phyloP scores from a whole-genome alignment of 2,113 vertebrate genomes.

The Dromiciops gliroides region DNA sequence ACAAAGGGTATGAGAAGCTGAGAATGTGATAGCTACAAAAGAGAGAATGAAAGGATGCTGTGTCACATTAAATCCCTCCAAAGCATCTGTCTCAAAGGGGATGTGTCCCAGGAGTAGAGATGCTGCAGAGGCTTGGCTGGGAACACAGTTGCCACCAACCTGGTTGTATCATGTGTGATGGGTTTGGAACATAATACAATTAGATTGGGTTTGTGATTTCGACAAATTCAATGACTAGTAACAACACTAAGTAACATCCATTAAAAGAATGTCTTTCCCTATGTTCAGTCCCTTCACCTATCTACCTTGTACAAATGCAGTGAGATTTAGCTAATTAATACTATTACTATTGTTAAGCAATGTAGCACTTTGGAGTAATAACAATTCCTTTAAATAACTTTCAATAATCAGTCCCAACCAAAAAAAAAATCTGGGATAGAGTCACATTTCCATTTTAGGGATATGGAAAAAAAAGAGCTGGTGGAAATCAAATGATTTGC shows the following conservation, averaged over 20 bases:
- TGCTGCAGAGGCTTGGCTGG: not conserved
- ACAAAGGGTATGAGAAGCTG: not conserved
- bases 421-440: conserved; percentile 41
- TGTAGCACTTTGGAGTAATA: not conserved
- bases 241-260: conserved; percentile 16
- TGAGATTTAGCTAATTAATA: conserved; percentile 3
- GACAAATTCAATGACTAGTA: conserved; percentile 26
- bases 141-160: not conserved
- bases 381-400: conserved; percentile 16
- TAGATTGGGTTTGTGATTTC: conserved; percentile 1
- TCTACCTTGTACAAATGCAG: not conserved
- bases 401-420: conserved; percentile 29
- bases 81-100: not conserved
- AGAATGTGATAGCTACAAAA: not conserved
- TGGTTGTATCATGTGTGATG: conserved; percentile 6
- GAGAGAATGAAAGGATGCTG: not conserved
- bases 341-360: conserved; percentile 7
- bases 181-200: not conserved
- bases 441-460: conserved; percentile 1
- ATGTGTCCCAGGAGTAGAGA: not conserved
- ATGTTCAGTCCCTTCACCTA: conserved; percentile 15
- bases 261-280: not conserved
- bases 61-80: not conserved
- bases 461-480: not conserved
- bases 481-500: not conserved